phyloP scores from a whole-genome alignment of 2,113 vertebrate genomes.

The Pteruthius melanotis region DNA sequence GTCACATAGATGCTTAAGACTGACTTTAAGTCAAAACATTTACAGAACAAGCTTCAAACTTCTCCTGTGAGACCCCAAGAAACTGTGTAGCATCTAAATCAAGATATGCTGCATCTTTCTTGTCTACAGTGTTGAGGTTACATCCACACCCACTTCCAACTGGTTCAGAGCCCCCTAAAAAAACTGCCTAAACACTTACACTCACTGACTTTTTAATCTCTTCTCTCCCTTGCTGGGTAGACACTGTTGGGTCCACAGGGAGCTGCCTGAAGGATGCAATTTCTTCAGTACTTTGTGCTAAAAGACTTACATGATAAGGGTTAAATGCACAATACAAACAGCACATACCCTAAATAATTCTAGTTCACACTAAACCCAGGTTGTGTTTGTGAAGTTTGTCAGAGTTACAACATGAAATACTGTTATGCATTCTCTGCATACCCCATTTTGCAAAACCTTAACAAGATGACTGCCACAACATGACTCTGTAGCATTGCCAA shows the following conservation, averaged over 20 bases:
- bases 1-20: background rate
- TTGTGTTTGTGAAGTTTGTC: background rate
- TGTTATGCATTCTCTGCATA: background rate
- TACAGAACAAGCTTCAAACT: background rate
- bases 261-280: background rate
- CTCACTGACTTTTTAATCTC: background rate
- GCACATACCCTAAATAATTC: background rate
- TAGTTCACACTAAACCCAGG: background rate
- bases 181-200: background rate
- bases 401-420: background rate
- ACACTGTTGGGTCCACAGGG: background rate
- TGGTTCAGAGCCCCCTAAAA: background rate
- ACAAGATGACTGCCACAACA: background rate
- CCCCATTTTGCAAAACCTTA: background rate
- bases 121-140: background rate
- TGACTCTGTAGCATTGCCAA: background rate
- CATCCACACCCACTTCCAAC: accelerated
- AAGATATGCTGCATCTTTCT: background rate
- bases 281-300: background rate
- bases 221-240: background rate
- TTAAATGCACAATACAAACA: background rate
- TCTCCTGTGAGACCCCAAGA: background rate
- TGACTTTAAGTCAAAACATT: background rate
- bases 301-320: background rate
- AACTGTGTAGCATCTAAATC: background rate